Evolutionary conservation across 1,140 invertebrate genomes (phyloP), one percentile per base, ranked within the genome.

Genomic region (Magallana ariakensis): DNA sequence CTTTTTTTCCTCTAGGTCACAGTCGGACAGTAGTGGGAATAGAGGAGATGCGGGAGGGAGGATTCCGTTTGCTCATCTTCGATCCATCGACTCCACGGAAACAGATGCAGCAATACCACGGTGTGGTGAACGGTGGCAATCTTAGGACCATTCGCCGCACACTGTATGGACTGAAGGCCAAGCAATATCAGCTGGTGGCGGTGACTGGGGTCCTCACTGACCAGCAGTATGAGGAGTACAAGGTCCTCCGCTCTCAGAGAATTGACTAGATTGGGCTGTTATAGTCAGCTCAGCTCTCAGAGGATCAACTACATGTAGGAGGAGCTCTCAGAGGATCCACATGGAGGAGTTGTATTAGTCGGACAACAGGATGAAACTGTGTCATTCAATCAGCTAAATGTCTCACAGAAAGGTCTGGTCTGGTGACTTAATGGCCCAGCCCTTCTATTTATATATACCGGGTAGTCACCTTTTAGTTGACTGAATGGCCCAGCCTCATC

Each of bases 1-100:
- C 8, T 55, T 4, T n/a, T 26, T 54, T 81, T 55, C 13, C 15
- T 89, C 84, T 93, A 98, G 97, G 97, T 91, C 98, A 98, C 93
- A 98, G 97, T 91, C 95, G 97, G 91, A 98, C 97, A 54, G 97
- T 98, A 91, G 96, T 98, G 94, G 98, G 98, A 7, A 96, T 97
- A 53, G 98, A 98, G 94, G 96, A 97, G 90, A 88, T 95, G 56
- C 94, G 91, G 75, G 97, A 97, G 93, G 97, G 96, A 19, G 96
- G 95, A 83, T 95, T 97, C 89, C 96, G 96, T 15, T 95, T 98
- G 85, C 92, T 98, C 87, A 96, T 98, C n/a, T 95, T 98, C 85
- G 98, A 98, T 95, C 97, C 98, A 15, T 97, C 97, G 92, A 97
- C 97, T 93, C 96, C 96, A 19, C 97, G 96, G 70, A 95, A 96